Evolutionary conservation across 2,113 vertebrate genomes (phyloP).

Genomic region (Mesembrinibis cayennensis): DNA sequence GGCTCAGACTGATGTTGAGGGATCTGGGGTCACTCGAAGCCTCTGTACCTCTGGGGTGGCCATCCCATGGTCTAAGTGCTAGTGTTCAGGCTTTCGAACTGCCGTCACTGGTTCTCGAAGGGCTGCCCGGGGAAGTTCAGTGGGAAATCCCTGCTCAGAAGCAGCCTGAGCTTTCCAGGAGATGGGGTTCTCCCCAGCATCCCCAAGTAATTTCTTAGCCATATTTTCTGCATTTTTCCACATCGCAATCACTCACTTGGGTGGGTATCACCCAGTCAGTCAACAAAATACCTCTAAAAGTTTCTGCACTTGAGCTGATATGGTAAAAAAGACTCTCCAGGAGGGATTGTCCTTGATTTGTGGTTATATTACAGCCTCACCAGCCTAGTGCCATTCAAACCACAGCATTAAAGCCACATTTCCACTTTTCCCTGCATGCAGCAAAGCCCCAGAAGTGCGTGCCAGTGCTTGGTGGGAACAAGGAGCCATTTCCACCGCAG

Average conservation of each 20-base stretch:
- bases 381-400: not conserved
- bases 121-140: not conserved
- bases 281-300: not conserved
- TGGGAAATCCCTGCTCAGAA: not conserved
- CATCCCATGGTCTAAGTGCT: too few species aligned
- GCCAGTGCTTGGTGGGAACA: not conserved
- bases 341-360: not conserved
- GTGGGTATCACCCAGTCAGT: not conserved
- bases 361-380: not conserved
- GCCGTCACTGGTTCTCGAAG: fast-evolving
- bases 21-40: not conserved
- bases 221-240: not conserved
- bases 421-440: not conserved
- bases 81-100: not conserved
- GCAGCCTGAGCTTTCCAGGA: not conserved
- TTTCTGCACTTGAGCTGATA: not conserved
- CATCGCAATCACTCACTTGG: not conserved
- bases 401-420: not conserved
- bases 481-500: not conserved
- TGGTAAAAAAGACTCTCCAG: not conserved
- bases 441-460: not conserved
- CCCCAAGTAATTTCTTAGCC: not conserved
- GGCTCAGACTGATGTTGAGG: not conserved
- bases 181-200: not conserved
- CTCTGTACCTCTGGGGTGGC: not conserved